Conservation (phyloP, 1,140 invertebrate species). For the Drosophila sp. region DNA sequence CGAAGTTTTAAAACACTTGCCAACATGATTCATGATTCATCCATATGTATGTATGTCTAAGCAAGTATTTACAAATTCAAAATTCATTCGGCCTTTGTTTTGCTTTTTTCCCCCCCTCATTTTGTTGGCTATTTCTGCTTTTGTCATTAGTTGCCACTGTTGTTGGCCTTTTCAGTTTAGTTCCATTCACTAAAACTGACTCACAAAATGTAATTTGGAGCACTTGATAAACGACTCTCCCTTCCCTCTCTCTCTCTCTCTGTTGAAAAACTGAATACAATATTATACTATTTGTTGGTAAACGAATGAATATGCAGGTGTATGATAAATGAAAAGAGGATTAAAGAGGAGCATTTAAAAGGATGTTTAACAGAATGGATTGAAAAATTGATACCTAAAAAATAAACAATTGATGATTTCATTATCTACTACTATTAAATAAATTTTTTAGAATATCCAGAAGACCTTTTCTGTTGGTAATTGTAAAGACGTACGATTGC, state of each 20-base stretch:
- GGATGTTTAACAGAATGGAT: too few relatives aligned
- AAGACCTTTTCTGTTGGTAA: too few relatives aligned
- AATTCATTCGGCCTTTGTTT: constrained; percentile 3
- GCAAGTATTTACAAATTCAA: constrained; percentile 1
- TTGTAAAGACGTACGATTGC: too few relatives aligned
- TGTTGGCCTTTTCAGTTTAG: constrained; percentile 12
- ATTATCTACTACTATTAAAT: too few relatives aligned
- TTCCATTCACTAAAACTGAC: constrained; percentile 12
- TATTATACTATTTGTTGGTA: too few relatives aligned
- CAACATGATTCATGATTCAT: constrained; percentile 1
- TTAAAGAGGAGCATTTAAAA: too few relatives aligned
- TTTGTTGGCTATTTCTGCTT: constrained; percentile 8
- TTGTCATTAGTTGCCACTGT: constrained; percentile 13
- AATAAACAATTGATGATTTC: too few relatives aligned
- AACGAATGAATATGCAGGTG: too few relatives aligned
- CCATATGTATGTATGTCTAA: background rate
- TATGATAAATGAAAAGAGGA: too few relatives aligned
- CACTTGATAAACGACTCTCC: constrained; percentile 13
- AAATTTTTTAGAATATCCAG: too few relatives aligned
- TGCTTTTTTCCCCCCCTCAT: background rate
- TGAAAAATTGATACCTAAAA: too few relatives aligned
- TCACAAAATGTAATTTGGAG: constrained; percentile 11
- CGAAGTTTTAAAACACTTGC: background rate
- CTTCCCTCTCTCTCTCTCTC: background rate
- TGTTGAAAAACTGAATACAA: background rate